A percentile compares a stretch with the other conserved stretches of the same genome.
These are phyloP conservation scores for Nomada fucata DNA, from an alignment of 2,888 invertebrate genomes.

Conservation along the genomic window DNA sequence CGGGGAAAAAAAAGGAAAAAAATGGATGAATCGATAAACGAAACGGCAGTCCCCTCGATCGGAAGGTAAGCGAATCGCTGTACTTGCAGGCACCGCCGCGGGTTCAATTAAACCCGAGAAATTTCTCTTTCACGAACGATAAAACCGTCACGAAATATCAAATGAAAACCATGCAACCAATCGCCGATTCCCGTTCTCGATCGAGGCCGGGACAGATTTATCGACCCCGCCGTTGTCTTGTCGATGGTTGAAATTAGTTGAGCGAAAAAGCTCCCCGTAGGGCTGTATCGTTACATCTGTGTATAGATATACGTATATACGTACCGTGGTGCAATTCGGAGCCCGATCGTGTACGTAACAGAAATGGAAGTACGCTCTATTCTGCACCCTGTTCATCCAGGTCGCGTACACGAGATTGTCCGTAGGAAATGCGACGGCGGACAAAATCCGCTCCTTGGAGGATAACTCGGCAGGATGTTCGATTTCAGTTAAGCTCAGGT, in stretches of 20 bases:
- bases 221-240: constrained; percentile 3
- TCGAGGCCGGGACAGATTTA: not conserved
- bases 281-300: not conserved
- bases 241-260: constrained; percentile 15
- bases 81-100: not conserved
- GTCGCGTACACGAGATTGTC: constrained; percentile 89
- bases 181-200: not conserved
- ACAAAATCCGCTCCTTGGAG: constrained; percentile 86
- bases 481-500: constrained; percentile 80
- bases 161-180: constrained; percentile 16
- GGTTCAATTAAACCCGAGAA: constrained; percentile 31
- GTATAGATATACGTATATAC: constrained; percentile 41
- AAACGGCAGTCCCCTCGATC: not conserved
- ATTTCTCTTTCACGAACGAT: constrained; percentile 25
- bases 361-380: constrained; percentile 87
- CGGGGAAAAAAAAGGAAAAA: too few species aligned
- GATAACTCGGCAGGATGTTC: constrained; percentile 80
- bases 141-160: constrained; percentile 34
- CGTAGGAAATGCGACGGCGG: constrained; percentile 91
- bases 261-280: not conserved
- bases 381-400: constrained; percentile 96
- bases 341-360: constrained; percentile 85
- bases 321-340: constrained; percentile 78
- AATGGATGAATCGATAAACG: not conserved
- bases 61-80: not conserved